phyloP scores from a whole-genome alignment of 1,140 invertebrate genomes.

The Phymorhynchus buccinoides region DNA sequence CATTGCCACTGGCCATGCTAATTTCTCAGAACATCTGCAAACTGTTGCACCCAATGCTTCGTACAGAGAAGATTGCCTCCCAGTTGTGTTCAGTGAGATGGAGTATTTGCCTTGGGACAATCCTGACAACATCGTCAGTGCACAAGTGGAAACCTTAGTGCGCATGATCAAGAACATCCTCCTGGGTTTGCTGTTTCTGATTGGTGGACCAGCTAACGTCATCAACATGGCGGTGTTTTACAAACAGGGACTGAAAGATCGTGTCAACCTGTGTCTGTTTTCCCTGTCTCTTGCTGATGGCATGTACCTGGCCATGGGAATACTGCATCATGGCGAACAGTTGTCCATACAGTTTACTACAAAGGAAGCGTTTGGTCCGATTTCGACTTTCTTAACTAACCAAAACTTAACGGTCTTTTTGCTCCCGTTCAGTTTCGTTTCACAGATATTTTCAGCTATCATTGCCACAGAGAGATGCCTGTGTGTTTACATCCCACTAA shows the following conservation, averaged over 20 bases:
- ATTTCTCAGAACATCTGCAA: too few relatives aligned
- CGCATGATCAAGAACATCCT: not conserved
- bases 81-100: not conserved
- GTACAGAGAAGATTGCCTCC: too few relatives aligned
- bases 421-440: not conserved
- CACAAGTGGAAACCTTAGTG: not conserved
- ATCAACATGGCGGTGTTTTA: constrained; percentile 14
- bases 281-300: not conserved
- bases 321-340: not conserved
- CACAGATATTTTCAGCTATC: not conserved
- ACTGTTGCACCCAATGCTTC: too few relatives aligned
- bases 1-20: too few relatives aligned
- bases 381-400: not conserved
- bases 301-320: not conserved
- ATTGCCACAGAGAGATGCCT: constrained; percentile 20
- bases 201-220: not conserved
- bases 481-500: not conserved
- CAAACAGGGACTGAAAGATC: not conserved
- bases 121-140: not conserved
- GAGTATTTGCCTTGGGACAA: constrained; percentile 6
- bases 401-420: not conserved
- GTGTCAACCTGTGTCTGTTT: constrained; percentile 9
- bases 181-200: not conserved
- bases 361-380: not conserved
- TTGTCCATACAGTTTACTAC: not conserved